Conservation (phyloP, 1,140 invertebrate species). For the Diorhabda elongata region DNA sequence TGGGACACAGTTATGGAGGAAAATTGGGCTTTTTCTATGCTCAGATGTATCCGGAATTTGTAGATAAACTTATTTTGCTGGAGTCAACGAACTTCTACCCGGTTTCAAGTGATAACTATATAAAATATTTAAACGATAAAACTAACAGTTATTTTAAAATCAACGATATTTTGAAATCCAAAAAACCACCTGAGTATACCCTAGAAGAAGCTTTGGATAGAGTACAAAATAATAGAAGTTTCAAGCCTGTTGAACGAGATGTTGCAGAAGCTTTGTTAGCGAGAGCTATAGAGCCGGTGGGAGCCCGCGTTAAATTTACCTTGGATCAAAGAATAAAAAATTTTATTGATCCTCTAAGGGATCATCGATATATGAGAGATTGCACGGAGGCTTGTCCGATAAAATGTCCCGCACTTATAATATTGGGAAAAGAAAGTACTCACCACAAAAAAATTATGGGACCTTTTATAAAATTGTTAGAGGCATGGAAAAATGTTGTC, state of each 20-base stretch:
- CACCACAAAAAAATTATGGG: conserved; percentile 9
- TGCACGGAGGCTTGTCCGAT: conserved; percentile 35
- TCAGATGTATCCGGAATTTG: conserved; percentile 51
- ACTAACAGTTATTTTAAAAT: conserved; percentile 39
- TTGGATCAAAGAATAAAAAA: conserved; percentile 35
- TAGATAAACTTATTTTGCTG: conserved; percentile 53
- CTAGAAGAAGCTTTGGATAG: conserved; percentile 53
- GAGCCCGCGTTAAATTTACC: conserved; percentile 42
- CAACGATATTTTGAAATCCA: conserved; percentile 35
- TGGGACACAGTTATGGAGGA: conserved; percentile 61
- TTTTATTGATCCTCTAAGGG: conserved; percentile 26
- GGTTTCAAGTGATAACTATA: conserved; percentile 37
- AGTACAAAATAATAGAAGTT: conserved; percentile 43
- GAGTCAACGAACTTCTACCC: conserved; percentile 49
- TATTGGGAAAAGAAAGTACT: conserved; percentile 31
- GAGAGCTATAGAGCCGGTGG: conserved; percentile 45
- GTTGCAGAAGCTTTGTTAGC: conserved; percentile 52
- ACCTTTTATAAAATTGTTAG: conserved; percentile 16
- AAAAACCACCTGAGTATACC: conserved; percentile 45
- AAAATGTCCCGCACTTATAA: conserved; percentile 42
- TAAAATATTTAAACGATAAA: conserved; percentile 32
- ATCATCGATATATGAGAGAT: conserved; percentile 35
- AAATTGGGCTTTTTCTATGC: conserved; percentile 49
- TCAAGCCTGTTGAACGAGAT: conserved; percentile 35
- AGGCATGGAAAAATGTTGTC: conserved; percentile 35